A percentile compares a stretch with the other conserved stretches of the same genome.
Evolutionary conservation across 1,140 invertebrate species (phyloP).

Genomic region (Potamilus streckersoni): DNA sequence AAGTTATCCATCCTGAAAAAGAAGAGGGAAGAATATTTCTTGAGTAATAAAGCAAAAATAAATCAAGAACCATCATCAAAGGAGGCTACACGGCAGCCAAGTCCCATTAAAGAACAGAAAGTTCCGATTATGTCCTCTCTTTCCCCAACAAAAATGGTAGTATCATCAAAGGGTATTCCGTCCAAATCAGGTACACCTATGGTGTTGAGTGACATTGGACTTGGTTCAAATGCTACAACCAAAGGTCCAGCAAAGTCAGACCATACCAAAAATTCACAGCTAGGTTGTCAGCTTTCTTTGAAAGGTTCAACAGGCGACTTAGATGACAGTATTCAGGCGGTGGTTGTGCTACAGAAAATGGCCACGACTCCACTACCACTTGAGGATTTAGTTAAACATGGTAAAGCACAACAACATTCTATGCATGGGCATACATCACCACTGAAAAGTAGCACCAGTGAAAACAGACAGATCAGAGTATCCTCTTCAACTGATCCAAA

Average conservation of each 20-base stretch:
- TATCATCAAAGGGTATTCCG: not conserved
- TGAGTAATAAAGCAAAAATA: not conserved
- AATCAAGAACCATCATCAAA: slow-evolving; percentile 20
- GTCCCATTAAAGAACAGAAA: not conserved
- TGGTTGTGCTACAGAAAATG: slow-evolving; percentile 21
- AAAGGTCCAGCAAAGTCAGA: not conserved
- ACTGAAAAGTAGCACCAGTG: slow-evolving; percentile 17
- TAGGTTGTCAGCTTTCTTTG: slow-evolving; percentile 21
- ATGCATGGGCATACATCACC: not conserved
- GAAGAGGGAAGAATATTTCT: slow-evolving; percentile 47
- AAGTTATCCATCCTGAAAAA: slow-evolving; percentile 55
- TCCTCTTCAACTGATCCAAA: no score
- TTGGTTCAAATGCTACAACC: slow-evolving; percentile 3
- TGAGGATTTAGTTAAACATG: no score
- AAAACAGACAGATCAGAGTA: not conserved
- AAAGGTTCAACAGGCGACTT: slow-evolving; percentile 10
- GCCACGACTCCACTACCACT: not conserved
- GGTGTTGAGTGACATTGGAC: slow-evolving; percentile 6
- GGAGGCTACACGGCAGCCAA: slow-evolving; percentile 3
- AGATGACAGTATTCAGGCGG: slow-evolving; percentile 35
- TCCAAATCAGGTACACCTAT: not conserved
- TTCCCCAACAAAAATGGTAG: not conserved
- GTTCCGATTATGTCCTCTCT: not conserved
- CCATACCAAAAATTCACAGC: slow-evolving; percentile 5
- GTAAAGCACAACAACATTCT: no score